Evolutionary conservation across 2,797 vertebrate genomes (phyloP), one percentile per base, ranked within the genome.

Genomic region (Cetoscarus ocellatus): DNA sequence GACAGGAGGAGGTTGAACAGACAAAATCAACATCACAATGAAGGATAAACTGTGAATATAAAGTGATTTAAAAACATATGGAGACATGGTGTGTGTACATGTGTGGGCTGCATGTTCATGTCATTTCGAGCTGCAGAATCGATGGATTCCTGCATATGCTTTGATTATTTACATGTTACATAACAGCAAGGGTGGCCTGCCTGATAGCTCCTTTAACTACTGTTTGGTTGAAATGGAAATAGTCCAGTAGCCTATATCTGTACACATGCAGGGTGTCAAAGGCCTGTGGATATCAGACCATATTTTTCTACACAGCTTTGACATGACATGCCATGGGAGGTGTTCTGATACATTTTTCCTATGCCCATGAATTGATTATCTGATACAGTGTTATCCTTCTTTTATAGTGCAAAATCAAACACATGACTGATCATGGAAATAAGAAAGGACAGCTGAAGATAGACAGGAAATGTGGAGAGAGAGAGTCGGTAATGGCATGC

Each of bases 21-120:
- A 75, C 50, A 36, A 73, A 67, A 61, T 52, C 51, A 67, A 70
- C 67, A 56, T 48, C 68, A 70, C n/a, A n/a, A n/a, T 51, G 63
- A 60, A 61, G 61, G 35, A 70, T 18, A 48, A 67, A 40, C 63
- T 47, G 75, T 48, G 57, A 77, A 66, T 42, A 57, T n/a, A 27
- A 51, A 61, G 34, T 45, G 53, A 50, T 66, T 27, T 67, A 56
- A 10, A 3, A 38, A 49, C 47, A 14, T 12, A 19, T 2, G 55
- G 45, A 51, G 50, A 56, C 45, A 36, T 19, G 51, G 15, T 43
- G 59, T 51, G 54, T 58, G 53, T 55, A n/a, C 11, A 13, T 58
- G 69, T 14, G 15, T 7, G 17, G 15, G 42, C 18, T 44, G 36
- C 36, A 7, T 14, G 49, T 60, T 44, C 3, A 10, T 14, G 7